Evolutionary conservation across 2,797 vertebrate species (phyloP).

Genomic region (Leucoraja ocellata): DNA sequence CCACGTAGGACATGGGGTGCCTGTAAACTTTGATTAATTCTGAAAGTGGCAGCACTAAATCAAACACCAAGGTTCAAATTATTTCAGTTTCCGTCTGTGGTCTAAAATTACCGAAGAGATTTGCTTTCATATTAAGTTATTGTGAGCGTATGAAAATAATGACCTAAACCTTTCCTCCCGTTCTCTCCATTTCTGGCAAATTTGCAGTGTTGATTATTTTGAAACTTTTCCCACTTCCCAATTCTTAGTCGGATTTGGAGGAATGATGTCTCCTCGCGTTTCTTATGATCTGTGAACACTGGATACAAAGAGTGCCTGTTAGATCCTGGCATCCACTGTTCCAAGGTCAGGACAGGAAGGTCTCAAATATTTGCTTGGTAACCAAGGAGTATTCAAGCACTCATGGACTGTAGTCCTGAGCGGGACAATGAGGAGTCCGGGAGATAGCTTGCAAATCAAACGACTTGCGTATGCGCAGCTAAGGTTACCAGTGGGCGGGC

Average conservation of each 20-base stretch:
- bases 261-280: not conserved
- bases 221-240: not conserved
- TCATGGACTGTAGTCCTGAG: not conserved
- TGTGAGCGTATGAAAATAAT: not conserved
- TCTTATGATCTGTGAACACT: not conserved
- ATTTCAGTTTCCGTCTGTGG: not conserved
- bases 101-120: not conserved
- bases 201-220: not conserved
- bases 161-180: not conserved
- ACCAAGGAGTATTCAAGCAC: not conserved
- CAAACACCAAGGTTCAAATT: not conserved
- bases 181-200: not conserved
- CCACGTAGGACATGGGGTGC: too few relatives aligned
- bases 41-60: not conserved
- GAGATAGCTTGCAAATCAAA: not conserved
- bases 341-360: not conserved
- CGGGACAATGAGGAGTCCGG: not conserved
- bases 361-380: constrained; percentile 30
- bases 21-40: not conserved
- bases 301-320: not conserved
- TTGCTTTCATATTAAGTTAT: not conserved
- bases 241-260: not conserved
- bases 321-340: not conserved
- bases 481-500: not conserved
- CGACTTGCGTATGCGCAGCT: not conserved